A percentile compares a stretch with the other conserved stretches of the same genome.
These are phyloP conservation scores for Tinamus guttatus DNA, from an alignment of 2,113 vertebrate genomes.

Conservation along the genomic window DNA sequence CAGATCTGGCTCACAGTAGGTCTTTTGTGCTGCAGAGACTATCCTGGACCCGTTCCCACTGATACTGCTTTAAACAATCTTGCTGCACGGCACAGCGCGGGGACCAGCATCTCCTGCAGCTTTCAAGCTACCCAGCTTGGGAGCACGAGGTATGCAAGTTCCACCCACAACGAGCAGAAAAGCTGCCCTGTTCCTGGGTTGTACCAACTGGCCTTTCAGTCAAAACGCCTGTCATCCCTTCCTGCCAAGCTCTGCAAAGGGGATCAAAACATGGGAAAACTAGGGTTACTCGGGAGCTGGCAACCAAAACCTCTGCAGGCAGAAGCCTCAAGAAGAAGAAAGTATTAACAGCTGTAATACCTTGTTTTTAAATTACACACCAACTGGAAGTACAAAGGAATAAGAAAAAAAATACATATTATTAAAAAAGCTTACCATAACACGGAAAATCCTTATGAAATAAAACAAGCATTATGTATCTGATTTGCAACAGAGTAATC, in stretches of 20 bases:
- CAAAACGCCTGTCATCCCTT: not conserved
- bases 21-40: conserved; percentile 27
- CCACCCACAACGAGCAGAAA: not conserved
- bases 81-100: not conserved
- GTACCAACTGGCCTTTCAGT: not conserved
- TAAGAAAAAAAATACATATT: not conserved
- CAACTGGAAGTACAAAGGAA: not conserved
- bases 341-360: not conserved
- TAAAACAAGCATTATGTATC: not conserved
- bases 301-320: not conserved
- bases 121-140: not conserved
- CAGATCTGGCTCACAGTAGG: conserved; percentile 41
- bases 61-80: not conserved
- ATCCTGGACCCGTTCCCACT: not conserved
- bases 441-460: not conserved
- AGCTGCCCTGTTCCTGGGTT: fast-evolving
- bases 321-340: not conserved
- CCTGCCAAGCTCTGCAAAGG: not conserved
- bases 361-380: not conserved
- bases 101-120: not conserved
- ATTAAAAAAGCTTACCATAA: not conserved
- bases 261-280: not conserved
- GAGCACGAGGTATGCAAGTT: not conserved
- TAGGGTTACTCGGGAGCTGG: not conserved
- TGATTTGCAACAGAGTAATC: not conserved